Percentiles rank a stretch among this genome's conserved stretches.
phyloP scores from a whole-genome alignment of 2,113 vertebrate species.

The Passer domesticus region DNA sequence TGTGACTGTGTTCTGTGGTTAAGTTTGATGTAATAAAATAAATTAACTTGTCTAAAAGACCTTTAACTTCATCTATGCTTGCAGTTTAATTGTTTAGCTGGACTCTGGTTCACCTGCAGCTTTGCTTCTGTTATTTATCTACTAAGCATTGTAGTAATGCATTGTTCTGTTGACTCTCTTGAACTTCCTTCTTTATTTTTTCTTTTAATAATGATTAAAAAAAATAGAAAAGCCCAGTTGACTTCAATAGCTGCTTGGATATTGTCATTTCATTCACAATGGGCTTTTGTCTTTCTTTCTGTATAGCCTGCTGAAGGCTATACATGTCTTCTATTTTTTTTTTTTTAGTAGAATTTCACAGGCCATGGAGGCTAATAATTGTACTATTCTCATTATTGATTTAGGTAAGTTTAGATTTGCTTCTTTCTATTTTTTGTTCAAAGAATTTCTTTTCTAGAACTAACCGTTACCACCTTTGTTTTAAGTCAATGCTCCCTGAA shows the following conservation, averaged over 20 bases:
- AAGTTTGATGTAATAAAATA: not conserved
- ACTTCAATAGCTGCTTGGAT: not conserved
- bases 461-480: not conserved
- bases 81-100: not conserved
- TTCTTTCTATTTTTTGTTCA: not conserved
- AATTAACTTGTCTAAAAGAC: not conserved
- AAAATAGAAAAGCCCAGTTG: not conserved
- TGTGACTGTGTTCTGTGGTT: not conserved
- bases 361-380: not conserved
- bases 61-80: not conserved
- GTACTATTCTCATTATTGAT: not conserved
- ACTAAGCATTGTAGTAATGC: not conserved
- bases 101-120: slow-evolving; percentile 23
- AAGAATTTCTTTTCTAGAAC: not conserved
- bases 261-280: slow-evolving; percentile 21
- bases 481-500: not conserved
- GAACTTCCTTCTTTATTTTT: slow-evolving; percentile 27
- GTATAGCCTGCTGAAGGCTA: not conserved
- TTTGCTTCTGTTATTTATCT: slow-evolving; percentile 13
- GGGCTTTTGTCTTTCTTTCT: not conserved
- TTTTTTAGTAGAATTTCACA: not conserved
- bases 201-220: not conserved
- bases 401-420: not conserved
- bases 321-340: not conserved
- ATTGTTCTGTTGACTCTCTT: slow-evolving; percentile 45